Base-by-base conservation (phyloP, 2,888 invertebrate genomes). In the Shargacucullia verbasci region DNA sequence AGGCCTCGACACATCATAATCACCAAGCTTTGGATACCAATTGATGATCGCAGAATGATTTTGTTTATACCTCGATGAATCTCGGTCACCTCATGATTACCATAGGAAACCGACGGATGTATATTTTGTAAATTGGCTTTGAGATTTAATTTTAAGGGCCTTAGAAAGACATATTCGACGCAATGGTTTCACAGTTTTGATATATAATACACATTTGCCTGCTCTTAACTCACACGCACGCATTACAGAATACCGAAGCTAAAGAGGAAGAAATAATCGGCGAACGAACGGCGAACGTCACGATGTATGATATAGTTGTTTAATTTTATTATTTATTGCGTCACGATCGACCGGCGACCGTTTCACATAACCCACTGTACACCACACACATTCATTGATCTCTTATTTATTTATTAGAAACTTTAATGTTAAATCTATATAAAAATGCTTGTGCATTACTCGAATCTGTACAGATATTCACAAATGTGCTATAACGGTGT, bases 221-320 rank as follows among this genome's bases (percentile, higher is more conserved):
- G 81, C 83, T 79, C 79, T 83, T 90, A 92, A 92, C 89, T 66
- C 89, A 90, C 91, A 61, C 78, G 91, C 93, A 91, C 75, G 82
- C 86, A 83, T 92, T 92, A 63, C 94, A 94, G 94, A 86, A 94
- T 94, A 81, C 94, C 94, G 87, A 94, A 93, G 87, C 85, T 92
- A 80, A 94, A 92, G 86, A 81, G 87, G 90, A 93, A 91, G 89
- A 91, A 91, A 86, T 91, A 85, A 67, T 48, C 58, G 66, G 80
- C 89, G 88, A 88, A 84, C 90, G 88, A 89, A 82, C 85, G 78
- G 80, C 84, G 82, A 85, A 82, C 87, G 79, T 83, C 82, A 79
- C 88, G 88, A 90, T 89, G 92, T 92, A 92, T 87, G 90, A 91
- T 89, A 89, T 89, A 90, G 81, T 82, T 83, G 76, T 83, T 83